phyloP scores from a whole-genome alignment of 2,113 vertebrate genomes.

The Ochotona curzoniae region DNA sequence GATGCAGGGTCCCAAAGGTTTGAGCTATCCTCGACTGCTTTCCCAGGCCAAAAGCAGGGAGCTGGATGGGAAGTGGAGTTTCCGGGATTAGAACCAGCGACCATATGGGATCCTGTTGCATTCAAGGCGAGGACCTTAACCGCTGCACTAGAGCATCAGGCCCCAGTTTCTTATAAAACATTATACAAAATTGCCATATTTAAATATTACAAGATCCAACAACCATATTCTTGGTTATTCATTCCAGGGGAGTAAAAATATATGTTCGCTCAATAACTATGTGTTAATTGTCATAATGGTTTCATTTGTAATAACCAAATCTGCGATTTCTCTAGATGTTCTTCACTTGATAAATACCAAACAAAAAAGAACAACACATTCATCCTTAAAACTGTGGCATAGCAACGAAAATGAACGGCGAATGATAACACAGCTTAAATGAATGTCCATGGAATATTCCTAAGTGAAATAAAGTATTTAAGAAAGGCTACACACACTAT shows the following conservation, averaged over 20 bases:
- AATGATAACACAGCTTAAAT: not conserved
- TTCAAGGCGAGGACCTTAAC: too few species aligned
- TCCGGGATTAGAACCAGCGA: too few species aligned
- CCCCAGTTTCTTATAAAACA: not conserved
- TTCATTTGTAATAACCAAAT: not conserved
- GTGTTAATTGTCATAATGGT: not conserved
- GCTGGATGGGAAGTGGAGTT: too few species aligned
- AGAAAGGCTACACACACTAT: not conserved
- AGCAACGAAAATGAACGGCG: not conserved
- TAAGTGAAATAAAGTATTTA: not conserved
- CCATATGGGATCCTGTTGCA: too few species aligned
- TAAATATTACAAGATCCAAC: not conserved
- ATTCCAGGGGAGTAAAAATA: not conserved
- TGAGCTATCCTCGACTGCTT: too few species aligned
- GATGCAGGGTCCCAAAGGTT: too few species aligned
- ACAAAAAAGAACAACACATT: not conserved
- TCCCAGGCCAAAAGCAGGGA: too few species aligned
- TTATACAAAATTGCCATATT: not conserved
- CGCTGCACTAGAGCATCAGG: too few species aligned
- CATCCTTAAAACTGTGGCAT: not conserved
- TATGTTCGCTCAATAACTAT: not conserved
- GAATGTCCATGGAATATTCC: not conserved
- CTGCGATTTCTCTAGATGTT: not conserved
- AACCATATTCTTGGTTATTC: not conserved
- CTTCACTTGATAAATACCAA: not conserved